Evolutionary conservation across 2,797 vertebrate genomes (phyloP), one percentile per base, ranked within the genome.

Genomic region (Cuniculus paca): DNA sequence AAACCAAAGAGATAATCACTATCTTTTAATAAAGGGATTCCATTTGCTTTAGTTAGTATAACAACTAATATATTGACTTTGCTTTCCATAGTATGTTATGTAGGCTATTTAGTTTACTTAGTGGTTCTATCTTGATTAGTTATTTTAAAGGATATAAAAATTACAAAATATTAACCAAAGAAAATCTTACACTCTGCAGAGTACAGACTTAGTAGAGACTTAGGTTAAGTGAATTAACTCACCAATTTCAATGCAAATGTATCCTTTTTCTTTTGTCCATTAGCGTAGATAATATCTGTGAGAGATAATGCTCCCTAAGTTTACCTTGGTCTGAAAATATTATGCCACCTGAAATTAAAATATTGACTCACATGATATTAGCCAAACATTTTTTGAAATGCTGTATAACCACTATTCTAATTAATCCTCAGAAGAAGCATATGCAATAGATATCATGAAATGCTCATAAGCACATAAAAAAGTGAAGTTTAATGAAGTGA

Each of bases 81-180:
- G 19, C 22, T 75, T 93, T 58, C 14, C 50, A 45, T 68, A 13
- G 26, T 61, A 31, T 36, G 56, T 48, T 75, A 45, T 31, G 11
- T 45, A 61, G 90, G 20, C 13, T 77, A 42, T 80, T 68, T 88
- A 79, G 61, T 91, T 96, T 88, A 45, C 56, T 88, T 88, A 54
- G 45, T 60, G 28, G 19, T 77, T 91, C 90, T 63, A 89, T 92
- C 58, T 77, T 90, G 28, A 42, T 68, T 50, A 56, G 9, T 34
- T 87, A 2, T 79, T 91, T 83, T 93, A 63, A 88, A 87, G 2
- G 61, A 26, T 7, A 34, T 34, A n/a, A 86, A 36, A 54, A 56
- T 68, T 50, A n/a, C 42, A 83, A 92, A 26, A 72, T 65, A 50
- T 31, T 90, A 84, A 88, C 16, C 81, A 92, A 78, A 4, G 42